These are phyloP conservation scores for Tipula vernalis DNA, from an alignment of 2,888 invertebrate species.

Conservation along the genomic window DNA sequence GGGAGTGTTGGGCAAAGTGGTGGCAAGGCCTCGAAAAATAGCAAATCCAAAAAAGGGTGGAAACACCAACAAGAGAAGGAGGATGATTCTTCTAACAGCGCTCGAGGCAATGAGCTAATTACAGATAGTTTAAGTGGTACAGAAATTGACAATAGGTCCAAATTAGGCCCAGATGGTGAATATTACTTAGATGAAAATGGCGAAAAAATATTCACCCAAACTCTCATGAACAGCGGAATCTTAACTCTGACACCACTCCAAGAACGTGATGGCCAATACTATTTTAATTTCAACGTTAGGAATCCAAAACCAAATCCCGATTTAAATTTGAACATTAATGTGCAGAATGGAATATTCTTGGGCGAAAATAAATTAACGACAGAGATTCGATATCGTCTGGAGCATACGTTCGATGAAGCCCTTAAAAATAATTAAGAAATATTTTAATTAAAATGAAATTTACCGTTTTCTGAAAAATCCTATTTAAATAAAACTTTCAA, in stretches of 20 bases:
- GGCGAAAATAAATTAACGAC: not conserved
- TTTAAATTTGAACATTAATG: not conserved
- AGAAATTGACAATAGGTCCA: not conserved
- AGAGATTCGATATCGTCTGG: not conserved
- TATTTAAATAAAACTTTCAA: not conserved
- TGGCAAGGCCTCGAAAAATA: not conserved
- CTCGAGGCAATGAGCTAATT: not conserved
- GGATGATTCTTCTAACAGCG: not conserved
- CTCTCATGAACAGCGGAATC: not conserved
- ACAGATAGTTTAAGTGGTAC: not conserved
- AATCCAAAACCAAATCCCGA: not conserved
- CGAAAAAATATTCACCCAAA: not conserved
- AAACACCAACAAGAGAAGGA: not conserved
- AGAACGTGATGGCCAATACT: not conserved
- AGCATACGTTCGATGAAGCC: not conserved
- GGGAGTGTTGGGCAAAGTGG: not conserved
- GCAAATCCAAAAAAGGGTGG: not conserved
- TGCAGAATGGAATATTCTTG: not conserved
- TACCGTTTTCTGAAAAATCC: not conserved
- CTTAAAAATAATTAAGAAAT: not conserved
- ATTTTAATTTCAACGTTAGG: not conserved
- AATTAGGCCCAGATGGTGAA: not conserved
- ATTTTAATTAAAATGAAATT: not conserved
- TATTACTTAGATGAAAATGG: not conserved
- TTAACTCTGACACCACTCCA: not conserved